Conservation (phyloP, 1,140 invertebrate species). For the Octopus sinensis region DNA sequence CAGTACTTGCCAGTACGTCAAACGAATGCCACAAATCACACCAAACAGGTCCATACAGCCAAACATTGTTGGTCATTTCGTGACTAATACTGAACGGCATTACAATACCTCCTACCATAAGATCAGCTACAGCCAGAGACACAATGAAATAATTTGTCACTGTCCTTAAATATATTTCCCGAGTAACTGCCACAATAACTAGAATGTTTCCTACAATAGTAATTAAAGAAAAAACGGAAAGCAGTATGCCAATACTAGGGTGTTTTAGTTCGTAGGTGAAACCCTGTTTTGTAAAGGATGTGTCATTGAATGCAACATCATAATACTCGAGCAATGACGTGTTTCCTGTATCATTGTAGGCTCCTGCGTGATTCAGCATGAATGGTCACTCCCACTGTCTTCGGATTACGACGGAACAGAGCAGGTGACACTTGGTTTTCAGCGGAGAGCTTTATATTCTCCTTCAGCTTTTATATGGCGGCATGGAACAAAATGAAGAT, state of each 20-base stretch:
- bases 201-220: conserved; percentile 85
- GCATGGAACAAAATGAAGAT: too few relatives aligned
- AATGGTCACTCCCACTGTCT: not conserved
- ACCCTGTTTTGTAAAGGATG: conserved; percentile 12
- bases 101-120: conserved; percentile 93
- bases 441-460: too few relatives aligned
- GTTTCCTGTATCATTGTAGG: not conserved
- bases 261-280: conserved; percentile 29
- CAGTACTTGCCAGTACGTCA: conserved; percentile 94
- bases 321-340: conserved; percentile 13
- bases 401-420: too few relatives aligned
- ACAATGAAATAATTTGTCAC: conserved; percentile 99
- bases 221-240: conserved; percentile 70
- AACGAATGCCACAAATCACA: conserved; percentile 96
- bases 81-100: conserved; percentile 95
- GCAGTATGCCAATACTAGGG: conserved; percentile 39
- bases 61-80: conserved; percentile 72
- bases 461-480: too few relatives aligned
- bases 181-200: conserved; percentile 94
- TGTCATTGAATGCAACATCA: conserved; percentile 21
- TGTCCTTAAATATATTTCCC: conserved; percentile 89
- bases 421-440: too few relatives aligned
- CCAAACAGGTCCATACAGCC: conserved; percentile 83
- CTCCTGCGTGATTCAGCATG: not conserved
- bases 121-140: conserved; percentile 92